Evolutionary conservation across 2,888 invertebrate species (phyloP), one percentile per base, ranked within the genome.

Genomic region (Mythimna lalbum): DNA sequence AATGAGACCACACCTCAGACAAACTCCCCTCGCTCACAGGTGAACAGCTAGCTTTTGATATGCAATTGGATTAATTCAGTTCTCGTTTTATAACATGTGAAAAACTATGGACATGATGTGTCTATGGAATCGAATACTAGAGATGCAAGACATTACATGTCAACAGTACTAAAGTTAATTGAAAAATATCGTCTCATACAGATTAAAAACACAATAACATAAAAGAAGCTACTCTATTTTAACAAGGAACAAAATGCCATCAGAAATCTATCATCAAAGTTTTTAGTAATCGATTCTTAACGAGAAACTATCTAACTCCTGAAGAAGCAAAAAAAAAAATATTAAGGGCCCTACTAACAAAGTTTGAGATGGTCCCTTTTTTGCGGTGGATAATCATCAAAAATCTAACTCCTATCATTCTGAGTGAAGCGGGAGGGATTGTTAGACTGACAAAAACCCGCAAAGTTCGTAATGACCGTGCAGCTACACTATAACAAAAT

Each of bases 31-130:
- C 64, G 55, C 59, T 69, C 61, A 80, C 84, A 81, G 81, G 74
- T 85, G 83, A 76, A 67, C 70, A 60, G 62, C 56, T 49, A 69
- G 47, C 75, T 49, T 73, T 74, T 76, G 57, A 63, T 73, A 78
- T 74, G 66, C 75, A 80, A 85, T 78, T 76, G 75, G 60, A 83
- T 83, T 78, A 76, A 64, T 59, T 62, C 69, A 56, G 49, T 50
- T 70, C 36, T 70, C 43, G 43, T 69, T 65, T 70, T 12, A 43
- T 33, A 55, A 31, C 43, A 49, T 21, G 12, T 63, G 55, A 57
- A 62, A 21, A 65, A 50, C 14, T 50, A 50, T 19, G 19, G 7
- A 23, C 27, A 1, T 19, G 21, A 61, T 10, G 21, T 52, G 14
- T 33, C 14, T 57, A 47, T 47, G 21, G 21, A 4, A 47, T 33